These are phyloP conservation scores for Nerophis lumbriciformis DNA, from an alignment of 2,113 vertebrate genomes.

Conservation along the genomic window DNA sequence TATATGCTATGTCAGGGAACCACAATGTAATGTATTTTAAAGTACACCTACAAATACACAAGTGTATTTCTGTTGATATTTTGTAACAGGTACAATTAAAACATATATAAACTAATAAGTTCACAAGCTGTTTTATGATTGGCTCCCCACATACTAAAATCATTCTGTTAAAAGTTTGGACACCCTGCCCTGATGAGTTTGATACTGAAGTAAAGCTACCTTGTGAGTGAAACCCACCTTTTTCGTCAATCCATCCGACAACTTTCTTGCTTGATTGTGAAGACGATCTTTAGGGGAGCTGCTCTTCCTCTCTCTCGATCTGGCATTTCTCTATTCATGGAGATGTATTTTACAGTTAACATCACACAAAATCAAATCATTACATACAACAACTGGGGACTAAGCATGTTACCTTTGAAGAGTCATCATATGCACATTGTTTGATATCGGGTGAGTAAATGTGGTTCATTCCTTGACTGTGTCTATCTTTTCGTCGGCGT, in stretches of 20 bases:
- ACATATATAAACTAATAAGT: no score
- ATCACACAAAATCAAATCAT: not conserved
- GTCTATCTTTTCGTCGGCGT: conserved; percentile 15
- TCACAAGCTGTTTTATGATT: no score
- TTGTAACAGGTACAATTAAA: no score
- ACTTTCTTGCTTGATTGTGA: conserved; percentile 1
- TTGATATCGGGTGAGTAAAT: conserved; percentile 23
- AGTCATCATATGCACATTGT: conserved; percentile 2
- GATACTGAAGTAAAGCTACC: not conserved
- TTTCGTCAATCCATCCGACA: conserved; percentile 11
- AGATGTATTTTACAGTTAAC: not conserved
- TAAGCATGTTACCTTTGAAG: conserved; percentile 15
- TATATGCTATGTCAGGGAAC: no score
- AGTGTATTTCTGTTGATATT: no score
- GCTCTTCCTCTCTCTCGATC: conserved; percentile 17
- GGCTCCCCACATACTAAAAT: no score
- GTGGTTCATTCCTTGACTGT: conserved; percentile 13
- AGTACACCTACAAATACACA: no score
- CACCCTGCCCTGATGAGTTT: not conserved
- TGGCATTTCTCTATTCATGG: conserved; percentile 30
- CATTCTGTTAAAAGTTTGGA: no score
- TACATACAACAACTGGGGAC: not conserved
- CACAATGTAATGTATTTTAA: no score
- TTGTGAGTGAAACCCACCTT: conserved; percentile 32
- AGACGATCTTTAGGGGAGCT: conserved; percentile 15